Evolutionary conservation across 2,797 vertebrate species (phyloP).

Genomic region (Acanthopagrus latus): DNA sequence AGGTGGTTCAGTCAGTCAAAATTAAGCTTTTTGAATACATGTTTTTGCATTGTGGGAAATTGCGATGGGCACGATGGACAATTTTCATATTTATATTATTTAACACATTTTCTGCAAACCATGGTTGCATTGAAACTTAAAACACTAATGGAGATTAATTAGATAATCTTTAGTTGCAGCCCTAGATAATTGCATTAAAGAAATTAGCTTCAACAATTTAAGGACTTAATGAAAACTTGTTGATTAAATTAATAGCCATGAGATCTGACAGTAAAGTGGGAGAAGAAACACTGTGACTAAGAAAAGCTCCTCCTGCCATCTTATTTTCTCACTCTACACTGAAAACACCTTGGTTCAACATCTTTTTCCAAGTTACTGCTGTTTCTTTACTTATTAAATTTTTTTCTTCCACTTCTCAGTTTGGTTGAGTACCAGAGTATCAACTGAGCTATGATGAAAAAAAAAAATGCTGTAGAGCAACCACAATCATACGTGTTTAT

Average conservation of each 20-base stretch:
- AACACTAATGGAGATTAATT: neutral
- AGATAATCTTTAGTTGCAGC: neutral
- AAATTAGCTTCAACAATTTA: neutral
- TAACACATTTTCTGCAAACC: too few species aligned
- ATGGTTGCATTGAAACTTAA: too few species aligned
- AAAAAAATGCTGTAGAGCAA: constrained; percentile 38
- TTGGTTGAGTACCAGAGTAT: constrained; percentile 44
- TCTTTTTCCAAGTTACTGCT: constrained; percentile 8
- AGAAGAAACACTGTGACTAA: constrained; percentile 6
- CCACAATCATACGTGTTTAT: constrained; percentile 40
- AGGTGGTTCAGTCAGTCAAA: neutral
- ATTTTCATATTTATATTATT: neutral
- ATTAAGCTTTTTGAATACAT: neutral
- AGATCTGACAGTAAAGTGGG: neutral
- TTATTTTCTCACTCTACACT: neutral
- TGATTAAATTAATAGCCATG: too few species aligned
- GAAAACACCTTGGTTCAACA: constrained; percentile 14
- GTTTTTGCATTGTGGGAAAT: neutral
- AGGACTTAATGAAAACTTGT: too few species aligned
- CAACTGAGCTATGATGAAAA: constrained; percentile 37
- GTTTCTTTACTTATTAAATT: constrained; percentile 30
- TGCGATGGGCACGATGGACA: neutral
- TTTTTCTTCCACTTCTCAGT: constrained; percentile 27
- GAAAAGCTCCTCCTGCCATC: constrained; percentile 2
- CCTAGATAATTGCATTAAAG: neutral